phyloP scores from a whole-genome alignment of 2,797 vertebrate species.

The Ambastaia sidthimunki region DNA sequence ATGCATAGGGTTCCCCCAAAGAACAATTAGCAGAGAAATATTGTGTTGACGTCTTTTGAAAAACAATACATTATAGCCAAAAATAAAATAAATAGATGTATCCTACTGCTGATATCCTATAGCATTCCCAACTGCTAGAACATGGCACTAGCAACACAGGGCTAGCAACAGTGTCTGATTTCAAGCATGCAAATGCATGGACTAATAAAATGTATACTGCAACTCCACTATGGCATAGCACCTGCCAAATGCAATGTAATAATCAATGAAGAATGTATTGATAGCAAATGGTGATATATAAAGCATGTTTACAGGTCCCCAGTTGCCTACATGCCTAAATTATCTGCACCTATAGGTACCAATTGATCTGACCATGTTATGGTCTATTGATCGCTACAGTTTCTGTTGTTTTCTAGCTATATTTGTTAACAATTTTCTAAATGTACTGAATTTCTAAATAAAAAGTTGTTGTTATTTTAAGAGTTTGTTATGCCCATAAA shows the following conservation, averaged over 20 bases:
- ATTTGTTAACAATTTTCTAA: not conserved
- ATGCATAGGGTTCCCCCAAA: not conserved
- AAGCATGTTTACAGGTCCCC: not conserved
- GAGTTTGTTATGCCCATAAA: too few species aligned
- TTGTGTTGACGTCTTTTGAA: too few species aligned
- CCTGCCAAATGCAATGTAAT: not conserved
- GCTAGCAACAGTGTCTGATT: not conserved
- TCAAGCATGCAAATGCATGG: not conserved
- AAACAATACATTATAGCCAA: not conserved
- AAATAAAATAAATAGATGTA: not conserved
- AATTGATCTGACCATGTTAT: not conserved
- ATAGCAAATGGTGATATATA: not conserved
- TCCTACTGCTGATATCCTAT: too few species aligned
- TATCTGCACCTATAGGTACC: not conserved
- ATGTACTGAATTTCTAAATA: too few species aligned
- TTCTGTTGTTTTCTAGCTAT: not conserved
- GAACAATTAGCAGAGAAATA: not conserved
- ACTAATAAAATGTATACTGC: not conserved
- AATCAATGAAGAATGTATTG: not conserved
- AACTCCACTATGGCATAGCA: not conserved
- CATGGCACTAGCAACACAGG: too few species aligned
- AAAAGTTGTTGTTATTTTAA: too few species aligned
- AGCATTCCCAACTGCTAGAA: too few species aligned
- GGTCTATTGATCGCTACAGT: not conserved
- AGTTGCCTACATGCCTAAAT: not conserved